Percentiles rank a stretch among this genome's conserved stretches.
phyloP scores from a whole-genome alignment of 30 jellyfish, hydroid and myxozoan species.

The Aurelia sp. region DNA sequence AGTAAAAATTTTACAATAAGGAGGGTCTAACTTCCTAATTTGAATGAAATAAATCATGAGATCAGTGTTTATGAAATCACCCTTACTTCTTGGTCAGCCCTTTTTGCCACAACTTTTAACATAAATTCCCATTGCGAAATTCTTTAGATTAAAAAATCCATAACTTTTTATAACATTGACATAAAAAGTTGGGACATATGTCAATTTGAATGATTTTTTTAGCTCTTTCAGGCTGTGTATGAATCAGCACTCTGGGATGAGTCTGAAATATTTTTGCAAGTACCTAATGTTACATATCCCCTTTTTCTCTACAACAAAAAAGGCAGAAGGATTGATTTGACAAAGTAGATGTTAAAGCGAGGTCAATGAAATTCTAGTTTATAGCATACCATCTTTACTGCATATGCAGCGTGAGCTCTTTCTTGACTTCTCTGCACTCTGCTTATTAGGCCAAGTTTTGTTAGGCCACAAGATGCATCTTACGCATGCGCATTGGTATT shows the following conservation, averaged over 20 bases:
- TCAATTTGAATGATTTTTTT: conserved; percentile 17
- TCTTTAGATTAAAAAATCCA: too few relatives aligned
- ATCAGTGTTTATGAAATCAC: too few relatives aligned
- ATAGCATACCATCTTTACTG: neutral
- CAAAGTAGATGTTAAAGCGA: neutral
- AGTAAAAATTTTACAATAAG: conserved; percentile 12
- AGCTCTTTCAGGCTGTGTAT: conserved; percentile 18
- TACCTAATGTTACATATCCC: too few relatives aligned
- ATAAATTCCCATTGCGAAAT: too few relatives aligned
- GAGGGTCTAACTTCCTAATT: neutral
- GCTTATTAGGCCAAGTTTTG: conserved; percentile 19
- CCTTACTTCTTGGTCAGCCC: too few relatives aligned
- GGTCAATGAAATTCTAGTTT: neutral
- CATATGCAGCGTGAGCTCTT: neutral
- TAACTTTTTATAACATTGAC: conserved; percentile 25
- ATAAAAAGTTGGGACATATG: conserved; percentile 12
- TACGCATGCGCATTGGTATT: conserved; percentile 62
- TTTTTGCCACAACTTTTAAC: too few relatives aligned
- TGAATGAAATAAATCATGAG: too few relatives aligned
- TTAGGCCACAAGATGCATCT: neutral
- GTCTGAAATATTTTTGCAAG: neutral
- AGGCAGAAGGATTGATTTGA: too few relatives aligned
- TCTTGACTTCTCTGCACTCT: neutral
- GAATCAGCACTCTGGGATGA: conserved; percentile 19
- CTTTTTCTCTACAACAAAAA: too few relatives aligned